Conservation (phyloP, 1,140 invertebrate species). For the Pomphorhynchus laevis region DNA sequence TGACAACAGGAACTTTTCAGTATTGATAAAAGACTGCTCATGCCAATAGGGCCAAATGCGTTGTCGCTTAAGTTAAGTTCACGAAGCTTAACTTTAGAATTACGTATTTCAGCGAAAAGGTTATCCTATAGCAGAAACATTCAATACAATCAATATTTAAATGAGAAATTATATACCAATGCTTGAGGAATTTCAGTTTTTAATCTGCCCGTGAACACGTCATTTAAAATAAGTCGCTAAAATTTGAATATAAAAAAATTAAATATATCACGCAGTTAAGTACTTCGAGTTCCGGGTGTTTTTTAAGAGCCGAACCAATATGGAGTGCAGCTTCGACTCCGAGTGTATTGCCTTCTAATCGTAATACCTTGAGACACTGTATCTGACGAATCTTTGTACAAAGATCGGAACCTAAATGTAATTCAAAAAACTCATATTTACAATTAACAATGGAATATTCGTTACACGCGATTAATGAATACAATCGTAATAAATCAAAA, state of each 20-base stretch:
- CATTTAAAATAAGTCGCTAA: constrained; percentile 25
- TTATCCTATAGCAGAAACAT: constrained; percentile 25
- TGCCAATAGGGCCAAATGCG: constrained; percentile 75
- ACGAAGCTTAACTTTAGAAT: constrained; percentile 34
- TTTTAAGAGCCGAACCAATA: constrained; percentile 38
- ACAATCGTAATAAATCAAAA: too few species aligned
- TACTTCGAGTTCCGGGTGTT: constrained; percentile 34
- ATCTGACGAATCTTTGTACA: too few species aligned
- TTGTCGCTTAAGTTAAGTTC: constrained; percentile 82
- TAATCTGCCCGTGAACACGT: constrained; percentile 59
- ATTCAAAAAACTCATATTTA: too few species aligned
- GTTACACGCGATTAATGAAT: too few species aligned
- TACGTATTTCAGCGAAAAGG: constrained; percentile 40
- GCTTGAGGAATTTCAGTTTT: constrained; percentile 72
- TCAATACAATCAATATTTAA: background rate
- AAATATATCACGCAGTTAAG: constrained; percentile 48
- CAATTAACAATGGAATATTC: too few species aligned
- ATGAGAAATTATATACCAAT: constrained; percentile 25
- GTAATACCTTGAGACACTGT: constrained; percentile 26
- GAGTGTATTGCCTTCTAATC: constrained; percentile 60
- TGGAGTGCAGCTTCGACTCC: constrained; percentile 47
- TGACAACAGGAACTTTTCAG: constrained; percentile 45
- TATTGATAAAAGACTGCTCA: constrained; percentile 45
- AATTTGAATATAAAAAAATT: constrained; percentile 11
- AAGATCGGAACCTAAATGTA: too few species aligned